Evolutionary conservation across 2,888 invertebrate species (phyloP), one percentile per base, ranked within the genome.

Genomic region (Xylocampa areola): DNA sequence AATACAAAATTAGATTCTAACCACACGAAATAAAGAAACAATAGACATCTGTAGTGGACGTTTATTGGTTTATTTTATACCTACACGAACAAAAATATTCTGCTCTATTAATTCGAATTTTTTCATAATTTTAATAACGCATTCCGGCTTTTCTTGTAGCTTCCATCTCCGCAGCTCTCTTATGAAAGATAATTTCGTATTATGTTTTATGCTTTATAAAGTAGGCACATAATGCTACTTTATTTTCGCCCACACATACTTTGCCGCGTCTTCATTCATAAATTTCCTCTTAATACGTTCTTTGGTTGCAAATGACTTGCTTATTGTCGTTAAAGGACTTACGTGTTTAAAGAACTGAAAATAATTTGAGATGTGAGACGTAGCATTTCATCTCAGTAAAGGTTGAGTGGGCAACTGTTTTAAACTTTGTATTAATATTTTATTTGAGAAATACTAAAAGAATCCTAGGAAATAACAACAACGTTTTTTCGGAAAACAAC

Each of bases 241-340:
- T 54, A 44, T 53, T 32, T 7, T 36, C 32, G 14, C 45, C 29
- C 37, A 47, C 45, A 32, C 11, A 45, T 37, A 44, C 23, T 49
- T 19, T 49, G 36, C 19, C 16, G 29, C 35, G 16, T 48, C 33
- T 58, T 50, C 45, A 35, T 58, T 53, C 45, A 51, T 65, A 54
- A 36, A 54, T 64, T 53, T 30, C 23, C 25, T 44, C 21, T 51
- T 39, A 52, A 37, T 27, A 21, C 33, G 29, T 30, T 37, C 30
- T 68, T 65, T 59, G 14, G 39, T 37, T 59, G 43, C 44, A 51
- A 67, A 64, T 48, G 45, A 29, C 30, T 55, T 40, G 21, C 27
- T 43, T 63, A 49, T 48, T 48, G 54, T 14, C 13, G 19, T 35
- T 14, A 17, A 50, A 53, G 33, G 29, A 41, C 2, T 25, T 10